phyloP scores from a whole-genome alignment of 2,797 vertebrate species.

The Sebastes melanostomus region DNA sequence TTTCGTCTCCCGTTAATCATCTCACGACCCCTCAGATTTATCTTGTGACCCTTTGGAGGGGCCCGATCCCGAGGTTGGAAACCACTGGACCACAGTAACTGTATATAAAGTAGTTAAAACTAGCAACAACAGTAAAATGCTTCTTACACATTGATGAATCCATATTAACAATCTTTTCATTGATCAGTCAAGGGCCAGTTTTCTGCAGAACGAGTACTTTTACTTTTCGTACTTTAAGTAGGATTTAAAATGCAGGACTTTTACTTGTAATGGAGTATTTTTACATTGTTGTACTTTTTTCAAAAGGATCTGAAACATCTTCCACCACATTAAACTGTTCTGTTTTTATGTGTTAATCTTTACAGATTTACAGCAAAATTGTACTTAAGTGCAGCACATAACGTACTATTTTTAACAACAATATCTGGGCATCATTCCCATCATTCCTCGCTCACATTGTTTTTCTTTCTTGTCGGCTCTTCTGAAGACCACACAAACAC shows the following conservation, averaged over 20 bases:
- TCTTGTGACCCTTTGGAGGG: neutral
- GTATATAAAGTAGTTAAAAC: neutral
- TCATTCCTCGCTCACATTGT: conserved; percentile 10
- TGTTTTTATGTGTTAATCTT: neutral
- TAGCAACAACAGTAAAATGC: neutral
- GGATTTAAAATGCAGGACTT: neutral
- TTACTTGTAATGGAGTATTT: neutral
- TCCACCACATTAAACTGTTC: neutral
- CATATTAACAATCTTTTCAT: too few relatives aligned
- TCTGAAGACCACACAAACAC: conserved; percentile 34
- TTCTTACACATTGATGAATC: neutral
- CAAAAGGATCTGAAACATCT: neutral
- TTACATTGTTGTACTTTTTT: neutral
- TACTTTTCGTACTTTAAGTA: neutral
- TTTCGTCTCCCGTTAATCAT: rapidly evolving
- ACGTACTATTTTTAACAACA: neutral
- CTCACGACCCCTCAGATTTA: neutral
- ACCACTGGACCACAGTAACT: neutral
- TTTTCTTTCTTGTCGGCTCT: neutral
- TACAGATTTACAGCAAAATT: neutral
- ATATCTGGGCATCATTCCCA: conserved; percentile 1
- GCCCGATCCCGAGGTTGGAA: neutral
- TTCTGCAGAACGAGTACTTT: neutral
- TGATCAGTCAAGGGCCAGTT: neutral
- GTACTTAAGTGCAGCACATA: neutral